Base-by-base conservation (phyloP, 2,113 vertebrate genomes). In the Erythrocercus mccallii region DNA sequence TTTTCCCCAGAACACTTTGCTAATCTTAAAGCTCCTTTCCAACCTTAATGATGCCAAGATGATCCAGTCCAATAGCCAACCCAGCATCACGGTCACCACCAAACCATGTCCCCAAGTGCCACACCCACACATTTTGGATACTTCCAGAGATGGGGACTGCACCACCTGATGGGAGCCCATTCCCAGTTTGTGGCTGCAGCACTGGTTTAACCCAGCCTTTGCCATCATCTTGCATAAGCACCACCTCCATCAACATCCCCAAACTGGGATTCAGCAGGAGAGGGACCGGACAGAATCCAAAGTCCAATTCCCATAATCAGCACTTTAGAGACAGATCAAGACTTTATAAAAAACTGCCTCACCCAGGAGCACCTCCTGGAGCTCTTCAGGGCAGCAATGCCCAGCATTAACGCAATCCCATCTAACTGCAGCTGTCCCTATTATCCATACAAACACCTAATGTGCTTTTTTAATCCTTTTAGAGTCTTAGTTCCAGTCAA, bases 91-190 rank as follows among this genome's bases (percentile, higher is more conserved):
- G 12, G 51, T 15, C 22, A 50, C 28, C 76, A 23, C 50, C 19
- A 21, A 24, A 4, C 35, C 14, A 9, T 0, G 51, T 37, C 68
- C 57, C 60, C 58, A 50, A 5, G 15, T 23, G 50, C 27, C 86
- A 65, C 58, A 65, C 7, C 25, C 66, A 11, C 23, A 21, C 0
- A 0, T 6, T 65, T 0, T 19, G 50, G 60, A 33, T 10, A 4
- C 7, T 28, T 33, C 40, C 58, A 65, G 50, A 35, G 35, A 62
- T 22, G 30, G 48, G 35, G 31, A 42, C 30, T 40, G 38, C 56
- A 23, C 9, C 33, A 33, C 9, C 19, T 45, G 40, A 6, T 1
- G 8, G 56, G 53, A 37, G 1, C 12, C 23, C 22, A 9, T 33
- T 27, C 37, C 47, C 53, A 54, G 12, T 17, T 2, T 18, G 37